phyloP scores from a whole-genome alignment of 2,888 invertebrate species.

The Gari tellinella region DNA sequence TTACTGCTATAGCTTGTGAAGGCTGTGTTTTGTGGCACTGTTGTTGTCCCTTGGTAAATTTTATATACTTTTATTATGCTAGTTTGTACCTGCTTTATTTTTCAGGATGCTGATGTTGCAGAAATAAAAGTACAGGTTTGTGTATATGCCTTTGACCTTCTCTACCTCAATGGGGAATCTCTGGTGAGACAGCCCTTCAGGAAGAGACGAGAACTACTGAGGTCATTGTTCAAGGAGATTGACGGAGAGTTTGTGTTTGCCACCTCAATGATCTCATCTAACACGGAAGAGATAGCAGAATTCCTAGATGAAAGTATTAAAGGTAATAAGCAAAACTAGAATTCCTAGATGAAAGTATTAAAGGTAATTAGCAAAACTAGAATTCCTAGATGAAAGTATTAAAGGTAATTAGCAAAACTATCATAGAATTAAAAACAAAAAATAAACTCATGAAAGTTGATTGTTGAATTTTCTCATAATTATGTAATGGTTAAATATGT shows the following conservation, averaged over 20 bases:
- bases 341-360: constrained; percentile 97
- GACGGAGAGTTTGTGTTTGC: constrained; percentile 95
- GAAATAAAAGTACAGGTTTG: constrained; percentile 96
- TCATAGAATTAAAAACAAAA: too few relatives aligned
- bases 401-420: constrained; percentile 89
- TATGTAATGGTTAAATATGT: too few relatives aligned
- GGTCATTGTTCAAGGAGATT: constrained; percentile 85
- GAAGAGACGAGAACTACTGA: constrained; percentile 90
- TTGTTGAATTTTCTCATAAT: too few relatives aligned
- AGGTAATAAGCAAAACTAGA: constrained; percentile 88
- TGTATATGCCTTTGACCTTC: constrained; percentile 97
- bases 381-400: constrained; percentile 96
- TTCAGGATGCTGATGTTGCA: constrained; percentile 89
- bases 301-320: constrained; percentile 97
- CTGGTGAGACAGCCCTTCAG: constrained; percentile 92
- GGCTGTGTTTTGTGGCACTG: too few relatives aligned
- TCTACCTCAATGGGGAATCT: constrained; percentile 95
- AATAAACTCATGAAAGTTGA: too few relatives aligned
- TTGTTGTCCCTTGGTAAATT: too few relatives aligned
- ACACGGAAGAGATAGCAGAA: constrained; percentile 95
- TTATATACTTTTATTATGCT: too few relatives aligned
- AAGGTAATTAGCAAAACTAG: constrained; percentile 89
- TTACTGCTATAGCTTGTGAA: too few relatives aligned
- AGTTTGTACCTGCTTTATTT: neutral
- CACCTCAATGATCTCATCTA: constrained; percentile 91